phyloP scores from a whole-genome alignment of 2,888 invertebrate genomes.

The Ernsta delagoae region DNA sequence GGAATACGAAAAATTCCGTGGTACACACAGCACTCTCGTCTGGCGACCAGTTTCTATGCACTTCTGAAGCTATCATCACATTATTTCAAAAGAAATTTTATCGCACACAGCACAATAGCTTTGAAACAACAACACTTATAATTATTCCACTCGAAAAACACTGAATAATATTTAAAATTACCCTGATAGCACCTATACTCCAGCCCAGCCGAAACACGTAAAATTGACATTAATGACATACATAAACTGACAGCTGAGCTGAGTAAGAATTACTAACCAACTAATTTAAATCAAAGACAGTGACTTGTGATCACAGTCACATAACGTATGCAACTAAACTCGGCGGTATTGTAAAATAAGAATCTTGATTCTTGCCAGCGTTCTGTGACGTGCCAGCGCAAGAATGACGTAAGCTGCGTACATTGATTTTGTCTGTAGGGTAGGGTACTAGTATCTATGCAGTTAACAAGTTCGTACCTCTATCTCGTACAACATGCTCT shows the following conservation, averaged over 20 bases:
- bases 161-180: slow-evolving; percentile 38
- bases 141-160: slow-evolving; percentile 22
- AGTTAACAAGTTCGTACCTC: neutral
- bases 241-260: slow-evolving; percentile 19
- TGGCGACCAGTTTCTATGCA: too few relatives aligned
- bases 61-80: too few relatives aligned
- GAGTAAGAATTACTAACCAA: slow-evolving; percentile 25
- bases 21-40: too few relatives aligned
- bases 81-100: neutral
- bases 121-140: neutral
- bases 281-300: slow-evolving; percentile 28
- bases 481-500: too few relatives aligned
- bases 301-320: neutral
- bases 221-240: too few relatives aligned
- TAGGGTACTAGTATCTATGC: too few relatives aligned
- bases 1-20: slow-evolving; percentile 25
- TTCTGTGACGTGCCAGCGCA: slow-evolving; percentile 57
- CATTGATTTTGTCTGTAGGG: slow-evolving; percentile 47
- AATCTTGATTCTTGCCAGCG: slow-evolving; percentile 45
- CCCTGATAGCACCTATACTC: slow-evolving; percentile 47
- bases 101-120: slow-evolving; percentile 39
- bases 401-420: slow-evolving; percentile 65
- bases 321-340: slow-evolving; percentile 47
- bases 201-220: slow-evolving; percentile 49
- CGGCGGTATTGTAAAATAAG: slow-evolving; percentile 52